Evolutionary conservation across 2,888 invertebrate species (phyloP).

Genomic region (Cremastinae sp.): DNA sequence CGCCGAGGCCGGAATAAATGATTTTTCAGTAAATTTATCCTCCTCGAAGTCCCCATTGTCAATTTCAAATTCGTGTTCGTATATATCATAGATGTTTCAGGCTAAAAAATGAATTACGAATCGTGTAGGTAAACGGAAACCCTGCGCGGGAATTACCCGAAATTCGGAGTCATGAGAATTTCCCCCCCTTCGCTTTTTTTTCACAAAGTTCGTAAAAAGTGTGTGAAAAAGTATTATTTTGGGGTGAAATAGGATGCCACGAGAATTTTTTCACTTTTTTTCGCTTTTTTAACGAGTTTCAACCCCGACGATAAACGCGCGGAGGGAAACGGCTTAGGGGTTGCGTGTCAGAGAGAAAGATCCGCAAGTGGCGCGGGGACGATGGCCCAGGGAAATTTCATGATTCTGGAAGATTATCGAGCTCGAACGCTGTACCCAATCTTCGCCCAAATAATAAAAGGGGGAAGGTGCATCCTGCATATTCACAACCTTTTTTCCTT

Average conservation of each 20-base stretch:
- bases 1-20: too few relatives aligned
- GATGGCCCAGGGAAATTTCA: conserved; percentile 76
- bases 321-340: conserved; percentile 25
- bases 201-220: conserved; percentile 71
- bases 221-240: conserved; percentile 80
- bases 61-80: not conserved
- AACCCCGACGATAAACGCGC: conserved; percentile 55
- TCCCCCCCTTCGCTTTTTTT: conserved; percentile 38
- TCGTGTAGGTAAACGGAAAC: not conserved
- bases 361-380: conserved; percentile 66
- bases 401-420: conserved; percentile 76
- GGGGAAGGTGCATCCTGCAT: conserved; percentile 76
- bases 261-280: conserved; percentile 66
- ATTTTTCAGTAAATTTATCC: too few relatives aligned
- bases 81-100: not conserved
- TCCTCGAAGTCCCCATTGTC: not conserved
- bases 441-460: conserved; percentile 62
- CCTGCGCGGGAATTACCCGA: not conserved
- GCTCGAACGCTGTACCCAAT: conserved; percentile 46
- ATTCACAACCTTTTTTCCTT: conserved; percentile 70
- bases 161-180: conserved; percentile 66
- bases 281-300: conserved; percentile 60
- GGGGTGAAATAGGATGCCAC: conserved; percentile 78
- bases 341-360: conserved; percentile 42
- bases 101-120: not conserved